phyloP scores from a whole-genome alignment of 2,888 invertebrate species.

The Drymonia ruficornis region DNA sequence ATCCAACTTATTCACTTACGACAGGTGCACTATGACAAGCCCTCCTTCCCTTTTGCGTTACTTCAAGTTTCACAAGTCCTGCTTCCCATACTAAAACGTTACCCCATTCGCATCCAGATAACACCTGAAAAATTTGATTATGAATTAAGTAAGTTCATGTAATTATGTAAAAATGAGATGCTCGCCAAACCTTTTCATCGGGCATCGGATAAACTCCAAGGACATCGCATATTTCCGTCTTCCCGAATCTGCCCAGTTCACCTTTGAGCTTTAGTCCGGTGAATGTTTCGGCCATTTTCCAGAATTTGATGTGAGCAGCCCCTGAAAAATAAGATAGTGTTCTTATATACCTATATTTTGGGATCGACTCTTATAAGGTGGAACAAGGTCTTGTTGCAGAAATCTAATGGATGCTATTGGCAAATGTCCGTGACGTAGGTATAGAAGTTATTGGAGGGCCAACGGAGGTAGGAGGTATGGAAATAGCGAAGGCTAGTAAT shows the following conservation, averaged over 20 bases:
- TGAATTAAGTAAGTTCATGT: neutral
- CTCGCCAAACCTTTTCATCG: conserved; percentile 90
- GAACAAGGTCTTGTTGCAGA: too few species aligned
- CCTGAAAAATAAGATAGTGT: conserved; percentile 63
- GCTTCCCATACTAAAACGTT: conserved; percentile 97
- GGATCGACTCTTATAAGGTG: too few species aligned
- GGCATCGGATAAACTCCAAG: conserved; percentile 93
- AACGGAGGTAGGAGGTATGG: too few species aligned
- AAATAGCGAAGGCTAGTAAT: too few species aligned
- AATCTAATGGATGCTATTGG: too few species aligned
- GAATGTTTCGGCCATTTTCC: conserved; percentile 96
- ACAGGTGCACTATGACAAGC: conserved; percentile 91
- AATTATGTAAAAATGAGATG: neutral
- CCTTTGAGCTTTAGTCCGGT: conserved; percentile 96
- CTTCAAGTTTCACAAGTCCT: conserved; percentile 93
- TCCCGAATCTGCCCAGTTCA: conserved; percentile 95
- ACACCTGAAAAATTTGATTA: conserved; percentile 83
- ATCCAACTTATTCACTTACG: conserved; percentile 48
- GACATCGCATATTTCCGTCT: conserved; percentile 96
- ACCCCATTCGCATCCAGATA: conserved; percentile 96
- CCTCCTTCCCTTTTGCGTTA: conserved; percentile 88
- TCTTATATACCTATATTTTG: too few species aligned
- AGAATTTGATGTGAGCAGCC: conserved; percentile 93
- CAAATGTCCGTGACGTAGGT: too few species aligned
- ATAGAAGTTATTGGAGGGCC: too few species aligned